phyloP scores from a whole-genome alignment of 2,888 invertebrate genomes.

The Parnassius apollo region DNA sequence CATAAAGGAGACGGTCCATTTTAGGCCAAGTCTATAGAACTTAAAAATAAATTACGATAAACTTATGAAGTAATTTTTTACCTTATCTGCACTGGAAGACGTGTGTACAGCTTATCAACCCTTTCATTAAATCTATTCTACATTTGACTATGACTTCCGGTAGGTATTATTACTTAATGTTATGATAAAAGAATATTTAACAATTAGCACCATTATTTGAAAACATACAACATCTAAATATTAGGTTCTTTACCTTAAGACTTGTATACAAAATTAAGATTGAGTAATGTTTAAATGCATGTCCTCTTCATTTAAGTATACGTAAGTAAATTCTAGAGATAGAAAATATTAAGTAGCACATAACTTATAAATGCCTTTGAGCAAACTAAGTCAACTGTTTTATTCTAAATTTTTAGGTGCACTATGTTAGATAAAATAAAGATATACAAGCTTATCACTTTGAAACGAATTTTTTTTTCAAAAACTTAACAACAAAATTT shows the following conservation, averaged over 20 bases:
- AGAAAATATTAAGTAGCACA: background rate
- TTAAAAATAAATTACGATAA: slow-evolving; percentile 4
- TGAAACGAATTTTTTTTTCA: slow-evolving; percentile 1
- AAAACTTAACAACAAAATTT: slow-evolving; percentile 2
- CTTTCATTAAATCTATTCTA: slow-evolving; percentile 11
- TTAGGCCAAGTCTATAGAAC: too few species aligned
- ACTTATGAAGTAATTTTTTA: background rate
- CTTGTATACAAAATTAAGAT: slow-evolving; percentile 11
- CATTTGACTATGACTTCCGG: slow-evolving; percentile 21
- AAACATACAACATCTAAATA: slow-evolving; percentile 29
- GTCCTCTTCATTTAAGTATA: slow-evolving; percentile 1
- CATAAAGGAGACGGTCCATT: too few species aligned
- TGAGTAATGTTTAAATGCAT: slow-evolving; percentile 25
- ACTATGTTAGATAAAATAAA: background rate
- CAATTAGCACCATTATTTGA: slow-evolving; percentile 32
- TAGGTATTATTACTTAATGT: slow-evolving; percentile 15
- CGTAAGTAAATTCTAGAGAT: background rate
- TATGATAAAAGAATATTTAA: slow-evolving; percentile 24
- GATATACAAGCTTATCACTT: slow-evolving; percentile 9
- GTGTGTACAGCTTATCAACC: background rate
- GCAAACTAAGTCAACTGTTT: slow-evolving; percentile 32
- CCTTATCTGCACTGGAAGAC: slow-evolving; percentile 24
- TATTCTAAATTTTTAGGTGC: background rate
- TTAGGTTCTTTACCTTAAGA: slow-evolving; percentile 12
- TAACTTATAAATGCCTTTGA: slow-evolving; percentile 37